Evolutionary conservation across 2,888 invertebrate genomes (phyloP).

Genomic region (Zeuzera pyrina): DNA sequence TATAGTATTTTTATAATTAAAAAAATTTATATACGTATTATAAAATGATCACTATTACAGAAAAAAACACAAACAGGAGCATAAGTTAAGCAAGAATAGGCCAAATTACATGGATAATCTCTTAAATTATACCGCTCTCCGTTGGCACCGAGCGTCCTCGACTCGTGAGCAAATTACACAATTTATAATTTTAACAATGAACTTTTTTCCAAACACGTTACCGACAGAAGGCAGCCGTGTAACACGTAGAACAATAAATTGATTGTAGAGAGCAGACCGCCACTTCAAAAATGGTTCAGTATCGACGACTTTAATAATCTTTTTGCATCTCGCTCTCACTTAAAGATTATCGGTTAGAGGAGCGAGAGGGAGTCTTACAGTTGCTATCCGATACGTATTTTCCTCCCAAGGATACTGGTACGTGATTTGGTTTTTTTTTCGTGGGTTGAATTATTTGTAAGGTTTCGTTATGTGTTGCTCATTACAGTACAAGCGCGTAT

Average conservation of each 20-base stretch:
- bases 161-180: conserved; percentile 27
- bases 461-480: conserved; percentile 71
- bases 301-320: conserved; percentile 40
- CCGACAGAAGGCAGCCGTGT: conserved; percentile 57
- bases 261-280: conserved; percentile 62
- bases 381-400: conserved; percentile 68
- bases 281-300: conserved; percentile 59
- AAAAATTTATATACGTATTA: no score
- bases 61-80: no score
- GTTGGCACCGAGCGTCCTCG: conserved; percentile 7
- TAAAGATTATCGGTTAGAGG: conserved; percentile 13
- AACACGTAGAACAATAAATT: conserved; percentile 66
- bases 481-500: conserved; percentile 69
- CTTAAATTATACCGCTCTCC: conserved; percentile 9
- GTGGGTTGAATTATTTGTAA: conserved; percentile 70
- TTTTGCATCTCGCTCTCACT: conserved; percentile 37
- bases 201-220: conserved; percentile 46
- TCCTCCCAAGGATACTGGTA: conserved; percentile 67
- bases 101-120: conserved; percentile 33
- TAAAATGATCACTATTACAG: no score
- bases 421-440: conserved; percentile 71
- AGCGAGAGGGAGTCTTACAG: conserved; percentile 38
- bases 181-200: conserved; percentile 45
- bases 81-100: conserved; percentile 13
- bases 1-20: no score